phyloP scores from a whole-genome alignment of 2,888 invertebrate genomes.

The Allacma fusca region DNA sequence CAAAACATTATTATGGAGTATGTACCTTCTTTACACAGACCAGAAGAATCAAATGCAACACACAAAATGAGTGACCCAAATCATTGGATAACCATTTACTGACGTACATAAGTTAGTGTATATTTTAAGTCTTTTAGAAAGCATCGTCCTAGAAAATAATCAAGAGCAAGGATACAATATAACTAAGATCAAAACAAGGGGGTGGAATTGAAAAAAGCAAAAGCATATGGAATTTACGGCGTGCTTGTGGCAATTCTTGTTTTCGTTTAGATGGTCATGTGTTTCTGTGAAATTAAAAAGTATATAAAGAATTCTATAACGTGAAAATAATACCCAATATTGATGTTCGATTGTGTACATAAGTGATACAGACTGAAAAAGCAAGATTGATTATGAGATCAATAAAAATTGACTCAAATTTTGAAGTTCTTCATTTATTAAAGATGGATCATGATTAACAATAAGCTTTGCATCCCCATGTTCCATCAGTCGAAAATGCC shows the following conservation, averaged over 20 bases:
- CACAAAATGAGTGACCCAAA: not conserved
- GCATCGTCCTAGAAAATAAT: not conserved
- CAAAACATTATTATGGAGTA: not conserved
- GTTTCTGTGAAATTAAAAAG: not conserved
- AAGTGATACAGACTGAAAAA: slow-evolving; percentile 41
- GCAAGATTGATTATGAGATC: slow-evolving; percentile 42
- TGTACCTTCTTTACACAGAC: slow-evolving; percentile 2
- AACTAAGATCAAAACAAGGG: not conserved
- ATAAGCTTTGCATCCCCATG: no score
- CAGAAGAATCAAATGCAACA: no score
- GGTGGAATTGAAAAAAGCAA: not conserved
- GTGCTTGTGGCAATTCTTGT: slow-evolving; percentile 19
- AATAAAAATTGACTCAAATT: slow-evolving; percentile 35
- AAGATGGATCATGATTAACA: no score
- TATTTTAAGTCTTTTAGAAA: not conserved
- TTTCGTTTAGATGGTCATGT: not conserved
- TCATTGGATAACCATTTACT: not conserved
- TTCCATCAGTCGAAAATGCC: no score
- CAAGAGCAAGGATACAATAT: not conserved
- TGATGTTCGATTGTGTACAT: slow-evolving; percentile 32
- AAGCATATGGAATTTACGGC: not conserved
- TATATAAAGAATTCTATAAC: slow-evolving; percentile 8
- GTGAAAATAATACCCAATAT: slow-evolving; percentile 7
- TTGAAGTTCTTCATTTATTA: not conserved
- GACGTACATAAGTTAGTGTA: no score